Base-by-base conservation (phyloP, 2,113 vertebrate genomes). In the Hystrix cristata region DNA sequence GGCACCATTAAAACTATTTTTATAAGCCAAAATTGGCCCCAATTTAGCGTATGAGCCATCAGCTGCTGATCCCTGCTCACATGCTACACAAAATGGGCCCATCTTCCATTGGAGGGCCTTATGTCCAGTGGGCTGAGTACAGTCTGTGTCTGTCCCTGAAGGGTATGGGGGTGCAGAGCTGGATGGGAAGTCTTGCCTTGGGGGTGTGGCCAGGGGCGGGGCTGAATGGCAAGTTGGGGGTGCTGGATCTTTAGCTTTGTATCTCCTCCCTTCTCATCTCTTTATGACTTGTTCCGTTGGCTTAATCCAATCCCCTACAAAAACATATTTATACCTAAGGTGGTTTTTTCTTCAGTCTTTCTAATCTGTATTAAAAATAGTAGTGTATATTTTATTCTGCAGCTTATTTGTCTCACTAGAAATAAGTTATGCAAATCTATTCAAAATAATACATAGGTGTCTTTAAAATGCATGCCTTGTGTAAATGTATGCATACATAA, bases 151-250 rank as follows among this genome's bases (percentile, higher is more conserved):
- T 29, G 51, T 14, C 2, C 23, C 5, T 10, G 13, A 34, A 5
- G n/a, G 7, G 7, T 60, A 9, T 23, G 19, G 21, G 5, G 55
- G 3, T 11, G 55, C 55, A 14, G 48, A 31, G 3, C 18, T 9
- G 48, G 3, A 2, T 29, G 38, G 5, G 5, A 4, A 2, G 59
- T 5, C 19, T 2, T 5, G 59, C 18, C 19, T 6, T 60, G 5
- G 19, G 59, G 59, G 19, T 5, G 19, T 60, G 59, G 59, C 57
- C 6, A 19, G 21, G 18, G 27, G 31, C 18, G 38, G 85, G 11
- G 25, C 46, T 90, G 15, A 1, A 85, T 51, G n/a, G 25, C 69
- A 0, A 6, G 0, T 62, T 7, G n/a, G 46, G 46, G 27, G 5
- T n/a, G 82, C 16, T 38, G 12, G 0, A 0, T 59, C 21, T 21